These are phyloP conservation scores for Geopemphigus sp. DNA, from an alignment of 1,140 invertebrate species.

Conservation along the genomic window DNA sequence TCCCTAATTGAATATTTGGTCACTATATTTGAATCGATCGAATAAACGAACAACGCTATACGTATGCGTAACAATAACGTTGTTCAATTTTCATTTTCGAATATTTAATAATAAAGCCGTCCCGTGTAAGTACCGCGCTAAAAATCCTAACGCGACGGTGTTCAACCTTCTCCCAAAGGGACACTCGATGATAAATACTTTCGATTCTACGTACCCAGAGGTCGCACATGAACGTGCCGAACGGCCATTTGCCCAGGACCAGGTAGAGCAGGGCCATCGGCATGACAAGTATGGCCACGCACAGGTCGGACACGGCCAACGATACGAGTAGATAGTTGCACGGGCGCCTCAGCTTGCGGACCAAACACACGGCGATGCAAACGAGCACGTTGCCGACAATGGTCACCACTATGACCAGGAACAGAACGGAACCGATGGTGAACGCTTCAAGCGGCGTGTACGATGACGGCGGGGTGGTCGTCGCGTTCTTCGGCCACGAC, in stretches of 20 bases:
- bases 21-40: no score
- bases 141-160: no score
- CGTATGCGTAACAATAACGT: no score
- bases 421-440: conserved; percentile 68
- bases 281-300: conserved; percentile 79
- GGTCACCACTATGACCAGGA: conserved; percentile 75
- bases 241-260: conserved; percentile 79
- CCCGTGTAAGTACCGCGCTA: no score
- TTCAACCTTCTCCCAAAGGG: no score
- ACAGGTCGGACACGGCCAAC: conserved; percentile 83
- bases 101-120: no score
- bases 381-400: conserved; percentile 87
- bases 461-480: conserved; percentile 33
- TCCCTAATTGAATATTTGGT: no score
- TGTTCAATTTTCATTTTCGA: no score
- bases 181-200: no score
- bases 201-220: conserved; percentile 63
- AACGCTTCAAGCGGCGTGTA: conserved; percentile 63
- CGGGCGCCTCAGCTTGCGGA: conserved; percentile 77
- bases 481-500: conserved; percentile 14
- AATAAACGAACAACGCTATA: no score
- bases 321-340: conserved; percentile 88
- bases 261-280: conserved; percentile 80
- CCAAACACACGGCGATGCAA: conserved; percentile 81
- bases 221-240: conserved; percentile 80